A percentile compares a stretch with the other conserved stretches of the same genome.
phyloP scores from a whole-genome alignment of 1,140 invertebrate species.

The Calephelis virginiensis region DNA sequence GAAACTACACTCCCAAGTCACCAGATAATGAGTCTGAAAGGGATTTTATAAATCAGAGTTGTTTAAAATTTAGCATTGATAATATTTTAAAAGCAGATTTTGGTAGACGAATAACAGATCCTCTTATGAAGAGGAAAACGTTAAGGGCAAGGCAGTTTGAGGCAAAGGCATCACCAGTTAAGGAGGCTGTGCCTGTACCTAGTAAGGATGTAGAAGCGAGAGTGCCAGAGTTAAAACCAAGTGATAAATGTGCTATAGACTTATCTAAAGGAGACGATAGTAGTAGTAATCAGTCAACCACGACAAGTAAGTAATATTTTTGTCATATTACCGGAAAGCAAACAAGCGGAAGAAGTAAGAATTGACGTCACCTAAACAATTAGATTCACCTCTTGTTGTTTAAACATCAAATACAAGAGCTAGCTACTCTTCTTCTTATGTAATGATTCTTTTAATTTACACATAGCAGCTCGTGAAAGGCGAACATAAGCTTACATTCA shows the following conservation, averaged over 20 bases:
- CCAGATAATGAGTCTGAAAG: conserved; percentile 60
- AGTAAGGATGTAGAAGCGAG: conserved; percentile 51
- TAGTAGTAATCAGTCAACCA: conserved; percentile 55
- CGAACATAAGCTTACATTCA: too few species aligned
- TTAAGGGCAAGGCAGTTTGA: conserved; percentile 51
- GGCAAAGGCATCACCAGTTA: conserved; percentile 46
- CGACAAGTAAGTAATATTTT: conserved; percentile 42
- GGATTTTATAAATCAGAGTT: conserved; percentile 79
- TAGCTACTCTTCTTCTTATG: too few species aligned
- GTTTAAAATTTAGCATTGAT: conserved; percentile 94
- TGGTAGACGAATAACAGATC: conserved; percentile 85
- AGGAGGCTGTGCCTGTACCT: conserved; percentile 37
- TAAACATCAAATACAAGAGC: too few species aligned
- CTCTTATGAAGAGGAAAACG: conserved; percentile 80
- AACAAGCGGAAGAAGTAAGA: too few species aligned
- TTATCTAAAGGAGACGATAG: conserved; percentile 65
- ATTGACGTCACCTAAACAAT: too few species aligned
- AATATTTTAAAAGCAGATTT: conserved; percentile 95
- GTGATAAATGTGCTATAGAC: conserved; percentile 66
- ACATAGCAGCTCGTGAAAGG: too few species aligned
- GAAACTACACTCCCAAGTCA: conserved; percentile 50
- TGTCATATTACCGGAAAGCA: too few species aligned
- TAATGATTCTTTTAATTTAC: too few species aligned
- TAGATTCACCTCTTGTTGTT: too few species aligned
- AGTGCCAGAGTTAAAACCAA: conserved; percentile 57